A percentile compares a stretch with the other conserved stretches of the same genome.
These are phyloP conservation scores for Melopsittacus undulatus DNA, from an alignment of 2,797 vertebrate genomes.

Conservation along the genomic window DNA sequence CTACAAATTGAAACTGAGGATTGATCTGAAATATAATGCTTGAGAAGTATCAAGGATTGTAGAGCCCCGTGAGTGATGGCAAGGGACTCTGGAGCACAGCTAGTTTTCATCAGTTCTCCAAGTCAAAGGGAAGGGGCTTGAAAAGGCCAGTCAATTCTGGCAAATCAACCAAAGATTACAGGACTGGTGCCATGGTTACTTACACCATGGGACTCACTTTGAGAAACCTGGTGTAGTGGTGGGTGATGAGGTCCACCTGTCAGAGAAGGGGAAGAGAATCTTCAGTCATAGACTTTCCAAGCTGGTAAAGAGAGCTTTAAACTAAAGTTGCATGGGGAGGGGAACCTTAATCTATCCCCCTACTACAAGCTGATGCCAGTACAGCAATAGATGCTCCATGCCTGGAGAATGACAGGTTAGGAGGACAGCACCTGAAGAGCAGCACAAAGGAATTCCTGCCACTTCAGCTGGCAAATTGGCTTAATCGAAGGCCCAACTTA, in stretches of 20 bases:
- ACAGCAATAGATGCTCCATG: not conserved
- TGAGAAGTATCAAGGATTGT: not conserved
- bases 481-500: not conserved
- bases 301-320: not conserved
- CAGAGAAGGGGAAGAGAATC: not conserved
- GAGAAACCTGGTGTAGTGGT: not conserved
- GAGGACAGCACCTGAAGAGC: not conserved
- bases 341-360: not conserved
- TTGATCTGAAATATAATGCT: not conserved
- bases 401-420: not conserved
- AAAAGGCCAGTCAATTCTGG: not conserved
- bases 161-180: not conserved
- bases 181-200: not conserved
- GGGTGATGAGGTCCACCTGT: too few species aligned
- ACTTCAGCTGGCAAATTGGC: not conserved
- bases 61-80: not conserved
- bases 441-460: not conserved
- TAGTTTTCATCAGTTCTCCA: not conserved
- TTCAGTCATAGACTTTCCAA: not conserved
- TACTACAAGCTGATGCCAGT: not conserved
- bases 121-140: not conserved
- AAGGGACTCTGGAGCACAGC: not conserved
- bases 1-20: conserved; percentile 8
- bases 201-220: not conserved
- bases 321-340: not conserved